Conservation (phyloP, 2,888 invertebrate species). For the Drosophila anceps region DNA sequence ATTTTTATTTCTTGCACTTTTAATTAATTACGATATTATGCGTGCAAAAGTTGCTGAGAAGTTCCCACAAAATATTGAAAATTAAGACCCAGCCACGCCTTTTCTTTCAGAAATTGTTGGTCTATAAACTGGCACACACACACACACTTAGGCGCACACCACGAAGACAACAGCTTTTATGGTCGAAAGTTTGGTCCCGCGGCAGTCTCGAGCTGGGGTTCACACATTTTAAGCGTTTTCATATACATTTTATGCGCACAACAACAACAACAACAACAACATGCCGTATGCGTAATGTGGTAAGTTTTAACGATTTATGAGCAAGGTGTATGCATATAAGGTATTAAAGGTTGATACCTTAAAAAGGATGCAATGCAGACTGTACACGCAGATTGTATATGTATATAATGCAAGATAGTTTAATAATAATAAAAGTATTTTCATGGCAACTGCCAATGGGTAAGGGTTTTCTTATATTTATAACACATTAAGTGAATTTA, state of each 20-base stretch:
- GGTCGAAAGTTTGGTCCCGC: conserved; percentile 58
- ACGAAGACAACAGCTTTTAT: conserved; percentile 56
- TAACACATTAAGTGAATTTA: background rate
- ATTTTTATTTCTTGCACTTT: conserved; percentile 23
- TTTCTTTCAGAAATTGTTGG: conserved; percentile 41
- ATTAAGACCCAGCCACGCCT: conserved; percentile 56
- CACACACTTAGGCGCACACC: conserved; percentile 3
- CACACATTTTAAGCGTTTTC: conserved; percentile 70
- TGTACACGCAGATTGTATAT: background rate
- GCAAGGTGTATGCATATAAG: conserved; percentile 37
- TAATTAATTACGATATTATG: conserved; percentile 75
- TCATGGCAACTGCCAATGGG: background rate
- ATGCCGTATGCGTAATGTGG: conserved; percentile 69
- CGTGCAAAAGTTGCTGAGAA: conserved; percentile 56
- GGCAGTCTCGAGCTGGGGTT: conserved; percentile 46
- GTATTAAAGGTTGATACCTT: conserved; percentile 8
- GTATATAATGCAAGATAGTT: background rate
- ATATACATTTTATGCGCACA: conserved; percentile 70
- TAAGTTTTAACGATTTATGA: conserved; percentile 69
- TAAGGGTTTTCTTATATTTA: background rate
- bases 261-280: conserved; percentile 48
- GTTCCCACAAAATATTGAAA: conserved; percentile 71
- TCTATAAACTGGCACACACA: conserved; percentile 50
- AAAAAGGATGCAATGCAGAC: background rate
- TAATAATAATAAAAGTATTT: background rate